phyloP scores from a whole-genome alignment of 2,888 invertebrate species.

The Oasisia sp. region DNA sequence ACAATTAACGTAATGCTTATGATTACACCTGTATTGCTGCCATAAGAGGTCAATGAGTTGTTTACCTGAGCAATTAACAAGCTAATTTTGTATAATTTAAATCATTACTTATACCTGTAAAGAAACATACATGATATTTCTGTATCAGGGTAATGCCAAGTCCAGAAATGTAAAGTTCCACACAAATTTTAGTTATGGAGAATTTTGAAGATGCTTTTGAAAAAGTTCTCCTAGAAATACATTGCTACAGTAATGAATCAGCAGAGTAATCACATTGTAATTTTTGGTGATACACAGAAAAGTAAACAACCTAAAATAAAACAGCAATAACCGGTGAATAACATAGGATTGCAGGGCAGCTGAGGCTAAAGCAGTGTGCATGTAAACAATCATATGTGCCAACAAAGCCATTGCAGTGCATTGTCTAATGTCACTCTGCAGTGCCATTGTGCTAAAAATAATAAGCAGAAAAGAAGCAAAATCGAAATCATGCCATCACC shows the following conservation, averaged over 20 bases:
- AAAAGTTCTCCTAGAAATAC: not conserved
- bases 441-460: not conserved
- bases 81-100: not conserved
- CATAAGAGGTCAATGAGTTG: not conserved
- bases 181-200: not conserved
- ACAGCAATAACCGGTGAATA: not conserved
- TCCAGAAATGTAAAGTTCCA: not conserved
- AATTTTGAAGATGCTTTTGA: not conserved
- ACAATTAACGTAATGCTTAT: not conserved
- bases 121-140: not conserved
- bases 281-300: not conserved
- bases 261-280: not conserved
- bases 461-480: not conserved
- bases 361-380: not conserved
- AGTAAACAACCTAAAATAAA: not conserved
- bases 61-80: not conserved
- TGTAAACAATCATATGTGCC: not conserved
- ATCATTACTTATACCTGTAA: not conserved
- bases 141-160: not conserved
- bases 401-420: not conserved
- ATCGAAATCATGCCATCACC: not conserved
- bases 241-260: not conserved
- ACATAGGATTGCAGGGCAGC: not conserved
- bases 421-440: not conserved
- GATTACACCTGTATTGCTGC: not conserved